A percentile compares a stretch with the other conserved stretches of the same genome.
phyloP scores from a whole-genome alignment of 2,113 vertebrate species.

The Macroglossus sobrinus region DNA sequence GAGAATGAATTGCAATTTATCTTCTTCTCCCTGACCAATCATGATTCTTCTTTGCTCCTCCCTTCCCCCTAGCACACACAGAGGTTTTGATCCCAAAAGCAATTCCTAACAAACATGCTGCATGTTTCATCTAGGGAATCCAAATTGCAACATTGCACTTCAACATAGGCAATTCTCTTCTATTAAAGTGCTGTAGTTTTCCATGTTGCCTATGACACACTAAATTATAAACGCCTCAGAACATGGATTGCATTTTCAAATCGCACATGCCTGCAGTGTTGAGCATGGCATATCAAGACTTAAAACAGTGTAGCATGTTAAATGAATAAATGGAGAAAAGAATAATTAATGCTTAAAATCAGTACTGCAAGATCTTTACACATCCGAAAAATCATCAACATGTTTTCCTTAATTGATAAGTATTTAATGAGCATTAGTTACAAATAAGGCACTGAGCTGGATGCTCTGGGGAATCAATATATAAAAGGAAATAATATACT shows the following conservation, averaged over 20 bases:
- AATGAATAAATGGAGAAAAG: slow-evolving; percentile 47
- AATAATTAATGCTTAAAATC: slow-evolving; percentile 63
- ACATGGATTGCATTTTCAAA: not conserved
- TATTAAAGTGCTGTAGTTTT: not conserved
- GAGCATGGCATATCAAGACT: not conserved
- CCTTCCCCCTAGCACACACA: not conserved
- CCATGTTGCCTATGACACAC: not conserved
- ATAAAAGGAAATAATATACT: not conserved
- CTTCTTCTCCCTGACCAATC: not conserved
- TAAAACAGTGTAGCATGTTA: not conserved
- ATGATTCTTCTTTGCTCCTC: not conserved
- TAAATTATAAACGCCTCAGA: not conserved
- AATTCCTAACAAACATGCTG: not conserved
- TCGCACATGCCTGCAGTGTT: not conserved
- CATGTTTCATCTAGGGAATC: not conserved
- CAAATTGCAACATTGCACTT: not conserved
- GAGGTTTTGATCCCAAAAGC: not conserved
- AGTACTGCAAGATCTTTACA: slow-evolving; percentile 46
- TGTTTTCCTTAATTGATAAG: slow-evolving; percentile 58
- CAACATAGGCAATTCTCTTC: not conserved
- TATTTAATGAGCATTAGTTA: slow-evolving; percentile 56
- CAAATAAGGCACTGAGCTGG: slow-evolving; percentile 31
- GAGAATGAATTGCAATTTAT: not conserved
- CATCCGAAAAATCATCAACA: slow-evolving; percentile 36
- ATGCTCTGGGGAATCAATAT: not conserved